phyloP scores from a whole-genome alignment of 2,888 invertebrate species.

The Mystacides longicornis region DNA sequence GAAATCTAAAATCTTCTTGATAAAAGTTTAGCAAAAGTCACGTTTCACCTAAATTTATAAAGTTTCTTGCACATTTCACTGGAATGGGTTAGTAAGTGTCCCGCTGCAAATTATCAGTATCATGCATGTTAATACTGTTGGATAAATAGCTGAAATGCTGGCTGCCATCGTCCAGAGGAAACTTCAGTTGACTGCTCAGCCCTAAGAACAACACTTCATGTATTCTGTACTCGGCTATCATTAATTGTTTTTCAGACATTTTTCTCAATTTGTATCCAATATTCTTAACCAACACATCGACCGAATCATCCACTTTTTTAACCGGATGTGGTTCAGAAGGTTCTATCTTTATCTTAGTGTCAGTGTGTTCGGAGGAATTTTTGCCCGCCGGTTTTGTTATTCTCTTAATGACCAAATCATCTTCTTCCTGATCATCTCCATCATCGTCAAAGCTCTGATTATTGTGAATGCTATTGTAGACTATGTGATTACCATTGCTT shows the following conservation, averaged over 20 bases:
- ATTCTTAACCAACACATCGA: not conserved
- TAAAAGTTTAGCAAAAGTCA: too few relatives aligned
- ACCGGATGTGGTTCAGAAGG: not conserved
- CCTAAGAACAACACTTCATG: not conserved
- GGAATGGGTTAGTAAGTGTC: too few relatives aligned
- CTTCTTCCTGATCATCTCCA: not conserved
- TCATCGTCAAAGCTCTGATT: not conserved
- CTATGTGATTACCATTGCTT: not conserved
- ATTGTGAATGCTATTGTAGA: not conserved
- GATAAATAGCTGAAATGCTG: not conserved
- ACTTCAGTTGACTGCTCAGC: not conserved
- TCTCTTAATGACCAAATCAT: not conserved
- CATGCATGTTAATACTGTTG: too few relatives aligned
- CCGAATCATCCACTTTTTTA: not conserved
- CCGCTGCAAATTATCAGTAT: too few relatives aligned
- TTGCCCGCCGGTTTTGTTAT: not conserved
- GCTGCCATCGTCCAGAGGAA: not conserved
- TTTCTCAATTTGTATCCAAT: not conserved
- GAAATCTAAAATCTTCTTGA: too few relatives aligned
- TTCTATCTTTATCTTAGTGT: not conserved
- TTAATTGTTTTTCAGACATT: not conserved
- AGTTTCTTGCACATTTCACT: too few relatives aligned
- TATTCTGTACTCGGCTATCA: not conserved
- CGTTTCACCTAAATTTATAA: too few relatives aligned
- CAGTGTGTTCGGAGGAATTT: not conserved